Conservation (phyloP, 2,888 invertebrate species). For the Phortica magna region DNA sequence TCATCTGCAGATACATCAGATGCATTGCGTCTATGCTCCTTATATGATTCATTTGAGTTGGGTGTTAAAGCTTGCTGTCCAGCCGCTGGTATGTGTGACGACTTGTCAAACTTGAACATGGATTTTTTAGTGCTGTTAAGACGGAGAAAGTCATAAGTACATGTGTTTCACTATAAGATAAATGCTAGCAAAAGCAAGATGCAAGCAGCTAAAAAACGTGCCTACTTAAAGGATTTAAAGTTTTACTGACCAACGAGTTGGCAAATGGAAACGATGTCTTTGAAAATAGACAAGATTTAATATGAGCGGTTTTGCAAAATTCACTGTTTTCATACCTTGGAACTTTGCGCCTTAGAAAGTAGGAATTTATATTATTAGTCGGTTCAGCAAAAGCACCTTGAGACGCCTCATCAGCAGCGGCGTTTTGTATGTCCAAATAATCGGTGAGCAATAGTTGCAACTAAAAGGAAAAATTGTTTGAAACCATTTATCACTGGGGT, state of each 20-base stretch:
- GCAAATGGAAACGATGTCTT: conserved; percentile 36
- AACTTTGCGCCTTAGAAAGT: conserved; percentile 76
- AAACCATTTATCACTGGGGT: background rate
- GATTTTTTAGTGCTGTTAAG: conserved; percentile 80
- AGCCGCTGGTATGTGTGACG: conserved; percentile 71
- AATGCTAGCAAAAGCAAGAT: background rate
- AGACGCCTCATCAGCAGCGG: conserved; percentile 81
- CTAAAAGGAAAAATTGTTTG: conserved; percentile 78
- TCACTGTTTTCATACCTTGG: conserved; percentile 62
- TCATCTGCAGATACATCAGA: conserved; percentile 77
- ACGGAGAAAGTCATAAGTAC: conserved; percentile 28
- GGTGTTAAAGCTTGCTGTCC: conserved; percentile 30
- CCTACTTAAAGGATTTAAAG: conserved; percentile 6
- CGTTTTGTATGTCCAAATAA: conserved; percentile 91
- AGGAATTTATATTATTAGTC: conserved; percentile 79
- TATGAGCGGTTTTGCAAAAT: background rate
- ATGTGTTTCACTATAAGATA: background rate
- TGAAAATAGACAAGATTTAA: background rate
- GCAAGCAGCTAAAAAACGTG: background rate
- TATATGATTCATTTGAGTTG: conserved; percentile 55
- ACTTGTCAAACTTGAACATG: conserved; percentile 86
- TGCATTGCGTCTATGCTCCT: conserved; percentile 76
- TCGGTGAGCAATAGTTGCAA: conserved; percentile 90
- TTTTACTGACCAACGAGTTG: conserved; percentile 45
- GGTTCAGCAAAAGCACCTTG: conserved; percentile 78